These are phyloP conservation scores for Hyperoplus immaculatus DNA, from an alignment of 2,797 vertebrate species.

Conservation along the genomic window DNA sequence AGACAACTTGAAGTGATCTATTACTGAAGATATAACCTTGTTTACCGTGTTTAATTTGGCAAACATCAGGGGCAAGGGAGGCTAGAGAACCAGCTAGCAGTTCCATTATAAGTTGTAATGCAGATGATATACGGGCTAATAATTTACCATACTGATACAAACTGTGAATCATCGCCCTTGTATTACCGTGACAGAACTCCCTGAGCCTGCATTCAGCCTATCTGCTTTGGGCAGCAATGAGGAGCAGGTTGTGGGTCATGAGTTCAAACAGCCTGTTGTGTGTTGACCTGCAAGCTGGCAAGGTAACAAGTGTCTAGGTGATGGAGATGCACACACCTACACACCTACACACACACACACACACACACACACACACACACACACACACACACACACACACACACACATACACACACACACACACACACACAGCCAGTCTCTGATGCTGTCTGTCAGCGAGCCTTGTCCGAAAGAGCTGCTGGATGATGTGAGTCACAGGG, in stretches of 20 bases:
- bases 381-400: constrained; percentile 4
- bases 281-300: constrained; percentile 60
- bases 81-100: neutral
- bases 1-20: constrained; percentile 46
- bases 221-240: constrained; percentile 54
- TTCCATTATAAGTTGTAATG: constrained; percentile 28
- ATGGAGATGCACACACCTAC: constrained; percentile 65
- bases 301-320: constrained; percentile 58
- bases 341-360: constrained; percentile 24
- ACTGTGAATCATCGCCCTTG: constrained; percentile 50
- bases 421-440: constrained; percentile 50
- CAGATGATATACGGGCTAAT: constrained; percentile 18
- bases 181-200: constrained; percentile 32
- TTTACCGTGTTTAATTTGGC: constrained; percentile 48
- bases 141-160: constrained; percentile 39
- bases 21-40: constrained; percentile 51
- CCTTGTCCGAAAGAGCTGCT: constrained; percentile 28
- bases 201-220: constrained; percentile 28
- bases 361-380: constrained; percentile 47
- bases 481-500: constrained; percentile 23
- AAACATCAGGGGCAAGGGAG: constrained; percentile 14
- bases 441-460: constrained; percentile 68
- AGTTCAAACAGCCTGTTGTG: constrained; percentile 63
- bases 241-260: constrained; percentile 62
- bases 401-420: constrained; percentile 26